Conservation (phyloP, 2,888 invertebrate species). For the Bursaphelenchus okinawaensis region DNA sequence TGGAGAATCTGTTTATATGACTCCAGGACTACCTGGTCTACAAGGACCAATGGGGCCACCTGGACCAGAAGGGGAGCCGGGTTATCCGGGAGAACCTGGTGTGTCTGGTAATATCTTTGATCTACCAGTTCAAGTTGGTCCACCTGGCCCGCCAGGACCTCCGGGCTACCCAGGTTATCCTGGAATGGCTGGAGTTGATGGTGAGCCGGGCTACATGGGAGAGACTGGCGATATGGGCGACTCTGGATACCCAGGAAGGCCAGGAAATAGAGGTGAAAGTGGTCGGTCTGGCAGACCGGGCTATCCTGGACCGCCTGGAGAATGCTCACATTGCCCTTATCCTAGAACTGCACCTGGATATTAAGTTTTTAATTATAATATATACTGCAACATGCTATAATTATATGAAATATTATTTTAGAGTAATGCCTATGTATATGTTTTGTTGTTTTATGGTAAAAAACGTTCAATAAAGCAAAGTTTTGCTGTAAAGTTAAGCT, state of each 20-base stretch:
- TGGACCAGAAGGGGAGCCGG: not conserved
- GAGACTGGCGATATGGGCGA: not conserved
- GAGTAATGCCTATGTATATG: too few species aligned
- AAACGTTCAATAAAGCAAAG: too few species aligned
- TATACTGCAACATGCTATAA: too few species aligned
- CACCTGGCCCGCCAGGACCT: slow-evolving; percentile 5
- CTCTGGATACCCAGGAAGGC: not conserved
- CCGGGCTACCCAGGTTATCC: slow-evolving; percentile 1
- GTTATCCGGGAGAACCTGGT: not conserved
- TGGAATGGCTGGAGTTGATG: not conserved
- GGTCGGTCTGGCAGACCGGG: slow-evolving; percentile 1
- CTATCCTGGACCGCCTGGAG: not conserved
- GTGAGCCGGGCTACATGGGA: not conserved
- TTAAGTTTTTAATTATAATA: not conserved
- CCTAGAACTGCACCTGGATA: slow-evolving; percentile 12
- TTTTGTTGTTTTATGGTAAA: too few species aligned
- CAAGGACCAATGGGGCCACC: not conserved
- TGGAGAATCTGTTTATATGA: not conserved
- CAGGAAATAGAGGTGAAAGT: not conserved
- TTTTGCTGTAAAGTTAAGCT: too few species aligned
- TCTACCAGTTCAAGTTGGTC: not conserved
- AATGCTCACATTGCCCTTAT: slow-evolving; percentile 5
- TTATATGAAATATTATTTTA: too few species aligned
- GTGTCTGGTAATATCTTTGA: not conserved
- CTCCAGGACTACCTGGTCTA: not conserved